A percentile compares a stretch with the other conserved stretches of the same genome.
These are phyloP conservation scores for Drosophila fungiperda DNA, from an alignment of 2,888 invertebrate genomes.

Conservation along the genomic window DNA sequence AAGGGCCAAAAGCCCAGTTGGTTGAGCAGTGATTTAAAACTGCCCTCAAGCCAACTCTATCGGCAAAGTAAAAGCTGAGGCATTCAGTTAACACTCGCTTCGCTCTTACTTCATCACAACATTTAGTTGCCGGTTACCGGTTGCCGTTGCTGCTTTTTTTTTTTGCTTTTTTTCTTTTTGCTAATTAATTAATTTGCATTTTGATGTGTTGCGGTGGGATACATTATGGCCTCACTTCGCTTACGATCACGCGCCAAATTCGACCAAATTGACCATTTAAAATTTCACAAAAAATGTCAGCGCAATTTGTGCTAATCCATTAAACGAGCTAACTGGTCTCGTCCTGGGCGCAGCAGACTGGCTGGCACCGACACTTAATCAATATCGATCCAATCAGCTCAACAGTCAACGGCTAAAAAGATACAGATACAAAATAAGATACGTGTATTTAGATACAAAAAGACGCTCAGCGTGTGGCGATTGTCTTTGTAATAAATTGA, in stretches of 20 bases:
- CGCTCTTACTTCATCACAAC: conserved; percentile 32
- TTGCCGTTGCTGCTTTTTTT: background rate
- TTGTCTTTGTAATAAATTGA: conserved; percentile 63
- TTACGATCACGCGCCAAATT: conserved; percentile 65
- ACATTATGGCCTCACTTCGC: conserved; percentile 51
- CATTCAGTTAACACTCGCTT: conserved; percentile 1
- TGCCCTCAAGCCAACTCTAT: background rate
- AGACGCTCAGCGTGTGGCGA: background rate
- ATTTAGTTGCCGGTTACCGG: conserved; percentile 40
- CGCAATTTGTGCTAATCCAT: conserved; percentile 58
- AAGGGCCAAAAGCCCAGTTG: background rate
- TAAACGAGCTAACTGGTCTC: conserved; percentile 35
- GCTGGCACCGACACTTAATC: conserved; percentile 63
- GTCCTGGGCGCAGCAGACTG: conserved; percentile 68
- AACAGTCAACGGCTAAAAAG: conserved; percentile 28
- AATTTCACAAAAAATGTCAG: conserved; percentile 67
- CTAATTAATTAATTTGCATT: conserved; percentile 77
- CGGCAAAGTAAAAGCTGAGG: conserved; percentile 41
- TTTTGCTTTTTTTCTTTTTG: conserved; percentile 9
- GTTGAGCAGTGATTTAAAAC: background rate
- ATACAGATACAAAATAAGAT: background rate
- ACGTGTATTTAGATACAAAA: background rate
- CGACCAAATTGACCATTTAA: conserved; percentile 64
- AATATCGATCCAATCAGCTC: conserved; percentile 10
- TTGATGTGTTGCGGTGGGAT: conserved; percentile 64